Evolutionary conservation across 2,888 invertebrate genomes (phyloP), one percentile per base, ranked within the genome.

Genomic region (Tricholauxania praeusta): DNA sequence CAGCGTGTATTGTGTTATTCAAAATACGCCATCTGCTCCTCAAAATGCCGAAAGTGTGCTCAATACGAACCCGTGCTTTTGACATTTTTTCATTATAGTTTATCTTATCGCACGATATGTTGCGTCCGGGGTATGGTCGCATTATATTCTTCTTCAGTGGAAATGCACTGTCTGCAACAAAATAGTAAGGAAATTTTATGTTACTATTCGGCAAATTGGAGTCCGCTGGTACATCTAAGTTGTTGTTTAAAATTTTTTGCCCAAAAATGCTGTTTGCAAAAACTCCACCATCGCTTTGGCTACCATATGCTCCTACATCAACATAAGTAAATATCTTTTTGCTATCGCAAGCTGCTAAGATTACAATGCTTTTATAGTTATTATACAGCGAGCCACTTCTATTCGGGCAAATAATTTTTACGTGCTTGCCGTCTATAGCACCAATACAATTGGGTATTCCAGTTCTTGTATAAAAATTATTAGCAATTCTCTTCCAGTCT

Each of bases 231-330:
- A 22, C 14, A 14, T 51, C 10, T 5, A 10, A 14, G n/a, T 14
- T 53, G 10, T 22, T 3, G 51, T 64, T 19, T 12, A 51, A 14
- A 28, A 64, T 19, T 19, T 17, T 64, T 15, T 19, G 8, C 8
- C 64, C 12, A 48, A 49, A 49, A 7, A n/a, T 22, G 10, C 49
- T 64, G 10, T n/a, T 6, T 15, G 17, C 15, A 8, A 64, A 49
- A 22, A 64, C 22, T 3, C 64, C 64, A 12, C 64, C 22, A 51
- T 64, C 64, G 17, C 64, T 64, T n/a, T 64, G 64, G 22, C 49
- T 49, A 2, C 51, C 49, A 19, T 48, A 14, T 2, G 64, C 64
- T 6, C 64, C 64, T 3, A 64, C 49, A 12, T 65, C 65, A 5
- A 65, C 52, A 28, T 2, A 5, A 10, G 51, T 65, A 51, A 65